phyloP scores from a whole-genome alignment of 1,140 invertebrate genomes.

The Brachionus rotundiformis region DNA sequence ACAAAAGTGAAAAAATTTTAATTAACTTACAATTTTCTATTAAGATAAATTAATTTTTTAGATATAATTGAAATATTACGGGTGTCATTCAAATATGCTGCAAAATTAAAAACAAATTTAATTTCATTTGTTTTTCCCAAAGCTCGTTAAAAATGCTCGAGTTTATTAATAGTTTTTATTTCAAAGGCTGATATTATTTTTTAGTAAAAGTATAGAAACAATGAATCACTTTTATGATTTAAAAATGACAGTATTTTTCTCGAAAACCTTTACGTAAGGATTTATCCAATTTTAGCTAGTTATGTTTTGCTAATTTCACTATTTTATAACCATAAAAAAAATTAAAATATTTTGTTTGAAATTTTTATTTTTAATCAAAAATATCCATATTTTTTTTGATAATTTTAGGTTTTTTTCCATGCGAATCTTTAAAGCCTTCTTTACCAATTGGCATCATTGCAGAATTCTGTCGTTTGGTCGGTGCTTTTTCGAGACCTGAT shows the following conservation, averaged over 20 bases:
- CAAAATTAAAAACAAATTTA: slow-evolving; percentile 23
- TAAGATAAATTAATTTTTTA: slow-evolving; percentile 3
- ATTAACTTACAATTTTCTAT: slow-evolving; percentile 2
- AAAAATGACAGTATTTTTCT: not conserved
- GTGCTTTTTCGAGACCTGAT: slow-evolving; percentile 15
- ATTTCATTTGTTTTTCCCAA: slow-evolving; percentile 14
- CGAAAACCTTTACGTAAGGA: not conserved
- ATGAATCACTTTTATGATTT: slow-evolving; percentile 16
- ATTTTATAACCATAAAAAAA: not conserved
- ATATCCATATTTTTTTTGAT: slow-evolving; percentile 52
- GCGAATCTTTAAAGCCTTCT: not conserved
- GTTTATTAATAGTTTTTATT: slow-evolving; percentile 7
- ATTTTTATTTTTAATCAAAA: slow-evolving; percentile 48
- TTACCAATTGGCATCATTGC: not conserved
- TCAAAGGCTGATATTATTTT: not conserved
- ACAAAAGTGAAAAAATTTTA: slow-evolving; percentile 17
- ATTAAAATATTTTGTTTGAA: not conserved
- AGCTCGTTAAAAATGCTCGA: slow-evolving; percentile 12
- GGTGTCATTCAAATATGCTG: slow-evolving; percentile 17
- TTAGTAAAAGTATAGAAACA: not conserved
- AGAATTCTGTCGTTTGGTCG: not conserved
- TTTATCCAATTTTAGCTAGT: not conserved
- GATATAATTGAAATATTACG: not conserved
- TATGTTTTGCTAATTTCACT: not conserved
- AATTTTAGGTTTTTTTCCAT: slow-evolving; percentile 34